Conservation (phyloP, 1,140 invertebrate species). For the Potamilus streckersoni region DNA sequence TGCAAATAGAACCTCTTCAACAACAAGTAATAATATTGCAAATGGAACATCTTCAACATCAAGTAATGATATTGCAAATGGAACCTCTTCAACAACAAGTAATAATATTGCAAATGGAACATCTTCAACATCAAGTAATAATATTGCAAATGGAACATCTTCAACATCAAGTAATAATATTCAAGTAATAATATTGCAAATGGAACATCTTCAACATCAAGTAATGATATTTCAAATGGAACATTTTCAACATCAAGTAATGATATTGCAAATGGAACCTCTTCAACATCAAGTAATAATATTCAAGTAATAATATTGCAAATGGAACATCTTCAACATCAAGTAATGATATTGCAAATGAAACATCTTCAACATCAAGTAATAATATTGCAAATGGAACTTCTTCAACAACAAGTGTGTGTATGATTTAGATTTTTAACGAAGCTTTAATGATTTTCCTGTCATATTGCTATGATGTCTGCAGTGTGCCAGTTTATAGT, state of each 20-base stretch:
- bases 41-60: background rate
- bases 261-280: background rate
- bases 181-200: background rate
- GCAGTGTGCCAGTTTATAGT: too few species aligned
- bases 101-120: background rate
- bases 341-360: background rate
- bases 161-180: too few species aligned
- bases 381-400: background rate
- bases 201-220: background rate
- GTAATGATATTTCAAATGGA: background rate
- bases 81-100: background rate
- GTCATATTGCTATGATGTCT: too few species aligned
- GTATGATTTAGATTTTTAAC: too few species aligned
- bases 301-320: background rate
- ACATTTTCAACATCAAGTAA: background rate
- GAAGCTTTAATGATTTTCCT: too few species aligned
- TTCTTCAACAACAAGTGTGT: background rate
- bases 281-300: too few species aligned
- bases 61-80: background rate
- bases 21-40: too few species aligned
- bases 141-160: background rate
- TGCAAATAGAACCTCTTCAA: background rate
- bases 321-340: background rate
- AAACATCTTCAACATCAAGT: background rate
- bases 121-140: background rate